Base-by-base conservation (phyloP, 2,888 invertebrate genomes). In the Trichacis sp. region DNA sequence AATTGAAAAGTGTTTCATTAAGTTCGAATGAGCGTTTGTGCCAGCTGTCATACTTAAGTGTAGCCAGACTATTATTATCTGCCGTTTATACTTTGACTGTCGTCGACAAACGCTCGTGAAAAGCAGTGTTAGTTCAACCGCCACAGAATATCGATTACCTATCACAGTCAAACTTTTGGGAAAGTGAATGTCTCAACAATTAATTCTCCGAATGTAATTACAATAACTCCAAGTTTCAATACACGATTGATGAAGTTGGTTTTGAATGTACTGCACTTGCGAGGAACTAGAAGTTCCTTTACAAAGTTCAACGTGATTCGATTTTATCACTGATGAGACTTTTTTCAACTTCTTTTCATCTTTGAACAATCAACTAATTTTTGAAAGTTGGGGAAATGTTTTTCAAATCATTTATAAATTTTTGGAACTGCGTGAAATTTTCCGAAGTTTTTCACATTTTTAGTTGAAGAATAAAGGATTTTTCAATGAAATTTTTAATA, bases 161-260 rank as follows among this genome's bases (percentile, higher is more conserved):
- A 40, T 40, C 40, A 14, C 40, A 2, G 40, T 2, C 40, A 40
- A 40, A 40, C 40, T 40, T 15, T 15, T 14, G 5, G 2, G 15
- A 8, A 14, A 40, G 40, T 6, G 14, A 40, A 40, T 40, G 8
- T 12, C 40, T 40, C 15, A 5, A 40, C 40, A 40, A 40, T 3
- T 40, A 5, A 40, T 40, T 40, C 40, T 8, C 12, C 40, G 40
- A 40, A 40, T 15, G 40, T 40, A 40, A 40, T 40, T 40, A 40
- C 15, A 40, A 40, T 40, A 40, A 15, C 15, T 15, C 14, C 4
- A 9, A 40, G 40, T 40, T 40, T 15, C 40, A 40, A 40, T 40
- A 9, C 3, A 40, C 40, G 14, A 40, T 15, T 15, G 40, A 40
- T 40, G 40, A 40, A 40, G 11, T 40, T 4, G n/a, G 14, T 40